Evolutionary conservation across 2,797 vertebrate genomes (phyloP).

Genomic region (Apogon talboti): DNA sequence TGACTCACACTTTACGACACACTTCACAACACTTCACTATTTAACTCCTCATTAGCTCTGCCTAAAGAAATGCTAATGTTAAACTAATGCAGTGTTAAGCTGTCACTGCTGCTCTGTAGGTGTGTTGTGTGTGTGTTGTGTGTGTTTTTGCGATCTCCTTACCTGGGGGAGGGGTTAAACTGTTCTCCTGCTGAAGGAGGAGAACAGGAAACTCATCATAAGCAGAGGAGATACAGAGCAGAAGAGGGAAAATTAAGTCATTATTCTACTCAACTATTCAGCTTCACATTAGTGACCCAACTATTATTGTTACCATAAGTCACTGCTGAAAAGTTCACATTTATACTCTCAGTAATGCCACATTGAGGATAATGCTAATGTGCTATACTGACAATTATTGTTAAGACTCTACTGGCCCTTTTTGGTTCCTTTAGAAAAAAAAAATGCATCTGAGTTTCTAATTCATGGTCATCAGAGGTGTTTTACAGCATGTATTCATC

Average conservation of each 20-base stretch:
- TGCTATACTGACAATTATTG: slow-evolving; percentile 14
- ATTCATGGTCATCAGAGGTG: no score
- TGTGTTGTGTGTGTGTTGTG: slow-evolving; percentile 28
- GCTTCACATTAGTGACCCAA: slow-evolving; percentile 8
- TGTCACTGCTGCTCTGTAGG: slow-evolving; percentile 16
- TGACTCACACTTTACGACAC: slow-evolving; percentile 41
- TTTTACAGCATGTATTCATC: no score
- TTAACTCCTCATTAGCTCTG: slow-evolving; percentile 68
- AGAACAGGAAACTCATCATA: slow-evolving; percentile 12
- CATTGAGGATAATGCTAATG: not conserved
- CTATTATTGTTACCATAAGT: slow-evolving; percentile 8
- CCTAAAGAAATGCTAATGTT: slow-evolving; percentile 74
- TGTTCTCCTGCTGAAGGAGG: slow-evolving; percentile 47
- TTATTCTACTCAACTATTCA: slow-evolving; percentile 20
- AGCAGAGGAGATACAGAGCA: slow-evolving; percentile 24
- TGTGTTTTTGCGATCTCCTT: slow-evolving; percentile 38
- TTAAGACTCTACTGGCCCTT: slow-evolving; percentile 1
- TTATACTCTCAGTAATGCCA: slow-evolving; percentile 25
- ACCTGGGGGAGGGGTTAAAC: slow-evolving; percentile 55
- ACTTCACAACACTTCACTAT: slow-evolving; percentile 63
- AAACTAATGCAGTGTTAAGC: slow-evolving; percentile 53
- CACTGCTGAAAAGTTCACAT: not conserved
- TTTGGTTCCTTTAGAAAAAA: no score
- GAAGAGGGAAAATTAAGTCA: slow-evolving; percentile 32
- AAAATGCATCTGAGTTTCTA: no score